Evolutionary conservation across 2,113 vertebrate species (phyloP).

Genomic region (Cyanoramphus novaezelandiae): DNA sequence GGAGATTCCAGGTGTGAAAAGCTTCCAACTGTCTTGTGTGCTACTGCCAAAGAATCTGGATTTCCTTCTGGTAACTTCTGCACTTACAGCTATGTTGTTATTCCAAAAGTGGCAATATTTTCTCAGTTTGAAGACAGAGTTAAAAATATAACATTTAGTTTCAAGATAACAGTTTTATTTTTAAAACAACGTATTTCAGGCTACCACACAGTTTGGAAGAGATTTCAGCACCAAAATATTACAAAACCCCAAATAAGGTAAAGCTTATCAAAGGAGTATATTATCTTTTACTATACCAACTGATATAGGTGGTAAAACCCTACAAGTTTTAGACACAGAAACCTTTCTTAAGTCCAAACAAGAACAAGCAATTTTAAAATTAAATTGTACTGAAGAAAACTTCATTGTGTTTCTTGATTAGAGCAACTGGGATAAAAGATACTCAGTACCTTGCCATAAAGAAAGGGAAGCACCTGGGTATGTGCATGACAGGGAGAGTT

Average conservation of each 20-base stretch:
- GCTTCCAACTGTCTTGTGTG: slow-evolving; percentile 14
- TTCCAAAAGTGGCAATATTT: not conserved
- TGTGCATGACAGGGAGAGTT: not conserved
- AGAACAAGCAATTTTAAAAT: not conserved
- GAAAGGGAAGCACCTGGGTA: not conserved
- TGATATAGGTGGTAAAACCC: not conserved
- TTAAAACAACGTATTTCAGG: not conserved
- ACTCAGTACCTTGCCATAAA: not conserved
- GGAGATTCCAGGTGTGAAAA: slow-evolving; percentile 57
- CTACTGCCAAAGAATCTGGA: not conserved
- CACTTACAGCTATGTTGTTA: slow-evolving; percentile 9
- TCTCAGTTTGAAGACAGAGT: slow-evolving; percentile 3
- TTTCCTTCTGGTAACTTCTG: slow-evolving; percentile 44
- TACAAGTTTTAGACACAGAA: not conserved
- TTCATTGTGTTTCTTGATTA: not conserved
- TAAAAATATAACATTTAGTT: not conserved
- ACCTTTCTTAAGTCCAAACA: not conserved
- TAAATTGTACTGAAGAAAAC: not conserved
- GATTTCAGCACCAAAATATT: not conserved
- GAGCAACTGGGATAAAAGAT: not conserved
- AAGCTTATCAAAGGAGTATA: not conserved
- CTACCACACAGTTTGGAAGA: not conserved
- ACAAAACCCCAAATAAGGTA: not conserved
- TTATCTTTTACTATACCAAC: not conserved
- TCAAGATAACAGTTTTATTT: not conserved